These are phyloP conservation scores for Dolichopus griseipennis DNA, from an alignment of 2,888 invertebrate genomes.

Conservation along the genomic window DNA sequence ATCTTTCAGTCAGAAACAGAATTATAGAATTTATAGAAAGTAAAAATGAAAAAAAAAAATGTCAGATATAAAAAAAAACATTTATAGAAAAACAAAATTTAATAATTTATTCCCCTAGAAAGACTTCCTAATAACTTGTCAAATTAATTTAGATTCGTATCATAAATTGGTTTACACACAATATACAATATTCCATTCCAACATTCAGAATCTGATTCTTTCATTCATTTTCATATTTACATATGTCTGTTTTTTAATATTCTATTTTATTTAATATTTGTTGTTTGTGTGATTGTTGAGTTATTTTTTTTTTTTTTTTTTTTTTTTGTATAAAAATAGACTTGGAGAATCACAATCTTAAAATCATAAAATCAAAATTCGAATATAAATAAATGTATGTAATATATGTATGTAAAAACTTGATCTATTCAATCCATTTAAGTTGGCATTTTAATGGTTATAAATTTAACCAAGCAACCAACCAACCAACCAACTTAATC, in stretches of 20 bases:
- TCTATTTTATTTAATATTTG: too few species aligned
- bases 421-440: too few species aligned
- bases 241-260: too few species aligned
- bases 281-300: not conserved
- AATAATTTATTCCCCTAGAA: not conserved
- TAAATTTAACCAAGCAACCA: too few species aligned
- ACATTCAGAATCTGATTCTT: too few species aligned
- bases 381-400: not conserved
- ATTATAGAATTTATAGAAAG: too few species aligned
- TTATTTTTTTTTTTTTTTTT: too few species aligned
- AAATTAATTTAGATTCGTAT: constrained; percentile 2
- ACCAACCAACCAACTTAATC: too few species aligned
- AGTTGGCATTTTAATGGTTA: too few species aligned
- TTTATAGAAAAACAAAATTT: not conserved
- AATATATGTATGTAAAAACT: not conserved
- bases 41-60: not conserved
- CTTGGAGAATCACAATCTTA: too few species aligned
- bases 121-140: constrained; percentile 4
- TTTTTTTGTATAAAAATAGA: not conserved
- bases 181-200: not conserved
- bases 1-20: not conserved
- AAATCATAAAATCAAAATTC: too few species aligned
- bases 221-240: too few species aligned
- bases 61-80: not conserved
- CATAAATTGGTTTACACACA: not conserved